Conservation (phyloP, 1,140 invertebrate species). For the Drosophila tristis region DNA sequence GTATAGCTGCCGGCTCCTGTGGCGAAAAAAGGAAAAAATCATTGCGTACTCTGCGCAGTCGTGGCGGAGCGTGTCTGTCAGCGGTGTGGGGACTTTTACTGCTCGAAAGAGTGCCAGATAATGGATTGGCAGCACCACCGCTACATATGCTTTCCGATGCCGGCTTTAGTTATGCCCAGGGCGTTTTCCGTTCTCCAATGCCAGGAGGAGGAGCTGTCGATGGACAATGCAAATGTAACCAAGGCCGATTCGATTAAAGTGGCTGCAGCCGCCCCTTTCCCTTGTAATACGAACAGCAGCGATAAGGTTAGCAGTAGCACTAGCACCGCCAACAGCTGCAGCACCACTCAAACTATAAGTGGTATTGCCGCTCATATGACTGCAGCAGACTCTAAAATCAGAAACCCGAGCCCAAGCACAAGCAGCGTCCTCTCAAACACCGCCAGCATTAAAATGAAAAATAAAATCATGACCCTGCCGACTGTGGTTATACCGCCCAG, state of each 20-base stretch:
- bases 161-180: conserved; percentile 47
- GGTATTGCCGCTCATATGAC: not conserved
- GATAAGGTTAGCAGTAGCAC: no score
- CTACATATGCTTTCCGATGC: conserved; percentile 64
- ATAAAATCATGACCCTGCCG: not conserved
- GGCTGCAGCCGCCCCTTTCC: no score
- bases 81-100: conserved; percentile 69
- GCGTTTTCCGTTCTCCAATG: conserved; percentile 24
- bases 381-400: not conserved
- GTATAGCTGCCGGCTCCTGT: no score
- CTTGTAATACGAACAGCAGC: no score
- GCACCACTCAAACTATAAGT: not conserved
- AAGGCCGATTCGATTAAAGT: not conserved
- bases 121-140: conserved; percentile 62
- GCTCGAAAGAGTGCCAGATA: conserved; percentile 52
- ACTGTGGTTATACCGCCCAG: conserved; percentile 22
- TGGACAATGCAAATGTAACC: not conserved
- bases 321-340: no score
- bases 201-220: not conserved
- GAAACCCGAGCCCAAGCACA: not conserved
- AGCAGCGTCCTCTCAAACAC: conserved; percentile 3
- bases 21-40: no score
- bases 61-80: conserved; percentile 42
- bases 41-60: conserved; percentile 42
- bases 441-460: not conserved